These are phyloP conservation scores for Drosophila neonasuta DNA, from an alignment of 2,888 invertebrate species.

Conservation along the genomic window DNA sequence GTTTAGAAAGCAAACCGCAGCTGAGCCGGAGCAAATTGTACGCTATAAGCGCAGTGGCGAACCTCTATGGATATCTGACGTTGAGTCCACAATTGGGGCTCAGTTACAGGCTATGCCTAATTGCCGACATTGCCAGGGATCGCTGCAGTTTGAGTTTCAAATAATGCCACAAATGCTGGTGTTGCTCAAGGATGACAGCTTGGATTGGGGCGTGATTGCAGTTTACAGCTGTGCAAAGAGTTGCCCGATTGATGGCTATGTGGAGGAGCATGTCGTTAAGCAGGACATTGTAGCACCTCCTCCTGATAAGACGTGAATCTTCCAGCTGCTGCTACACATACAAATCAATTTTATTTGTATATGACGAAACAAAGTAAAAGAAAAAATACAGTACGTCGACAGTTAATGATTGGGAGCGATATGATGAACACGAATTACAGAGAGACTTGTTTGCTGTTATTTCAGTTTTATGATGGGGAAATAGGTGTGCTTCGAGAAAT, in stretches of 20 bases:
- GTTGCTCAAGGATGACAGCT: slow-evolving; percentile 86
- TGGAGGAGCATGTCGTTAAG: slow-evolving; percentile 90
- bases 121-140: slow-evolving; percentile 88
- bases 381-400: slow-evolving; percentile 15
- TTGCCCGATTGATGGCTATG: slow-evolving; percentile 87
- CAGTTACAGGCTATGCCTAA: slow-evolving; percentile 84
- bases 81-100: slow-evolving; percentile 44
- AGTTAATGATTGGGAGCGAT: slow-evolving; percentile 19
- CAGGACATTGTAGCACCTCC: slow-evolving; percentile 86
- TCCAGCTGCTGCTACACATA: slow-evolving; percentile 2
- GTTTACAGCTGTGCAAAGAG: slow-evolving; percentile 93
- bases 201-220: slow-evolving; percentile 95
- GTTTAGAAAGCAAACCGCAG: slow-evolving; percentile 88
- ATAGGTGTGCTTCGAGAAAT: slow-evolving; percentile 93
- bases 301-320: neutral
- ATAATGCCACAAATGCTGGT: slow-evolving; percentile 92
- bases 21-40: slow-evolving; percentile 90
- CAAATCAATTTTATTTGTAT: slow-evolving; percentile 56
- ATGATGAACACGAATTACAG: slow-evolving; percentile 25
- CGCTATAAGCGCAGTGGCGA: slow-evolving; percentile 90
- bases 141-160: slow-evolving; percentile 95
- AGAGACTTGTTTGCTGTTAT: slow-evolving; percentile 35
- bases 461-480: slow-evolving; percentile 93
- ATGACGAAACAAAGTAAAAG: slow-evolving; percentile 35
- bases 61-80: slow-evolving; percentile 92